phyloP scores from a whole-genome alignment of 2,113 vertebrate genomes.

The Caracal caracal region DNA sequence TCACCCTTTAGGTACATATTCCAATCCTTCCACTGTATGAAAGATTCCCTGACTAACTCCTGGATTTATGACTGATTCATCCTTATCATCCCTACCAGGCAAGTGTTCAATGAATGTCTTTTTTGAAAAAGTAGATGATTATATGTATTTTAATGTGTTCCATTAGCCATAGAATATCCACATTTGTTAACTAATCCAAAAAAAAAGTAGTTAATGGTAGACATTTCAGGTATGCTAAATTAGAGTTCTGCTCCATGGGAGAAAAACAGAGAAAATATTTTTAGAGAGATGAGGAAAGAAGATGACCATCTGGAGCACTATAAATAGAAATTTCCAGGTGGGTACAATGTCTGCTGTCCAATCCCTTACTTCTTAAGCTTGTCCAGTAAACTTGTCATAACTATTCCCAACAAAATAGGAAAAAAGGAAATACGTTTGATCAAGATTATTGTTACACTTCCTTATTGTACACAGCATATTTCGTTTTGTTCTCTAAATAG shows the following conservation, averaged over 20 bases:
- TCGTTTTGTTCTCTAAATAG: slow-evolving; percentile 12
- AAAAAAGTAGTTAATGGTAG: background rate
- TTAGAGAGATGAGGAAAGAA: background rate
- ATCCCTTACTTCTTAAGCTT: background rate
- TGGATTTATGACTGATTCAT: background rate
- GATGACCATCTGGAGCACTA: background rate
- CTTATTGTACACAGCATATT: background rate
- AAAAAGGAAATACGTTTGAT: background rate
- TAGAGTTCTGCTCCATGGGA: background rate
- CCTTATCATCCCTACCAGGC: background rate
- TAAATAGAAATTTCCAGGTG: background rate
- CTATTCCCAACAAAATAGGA: background rate
- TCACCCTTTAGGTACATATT: background rate
- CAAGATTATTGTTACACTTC: background rate
- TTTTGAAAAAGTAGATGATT: background rate
- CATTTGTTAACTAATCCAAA: background rate
- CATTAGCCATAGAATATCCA: background rate
- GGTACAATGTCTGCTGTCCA: background rate
- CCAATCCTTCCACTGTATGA: background rate
- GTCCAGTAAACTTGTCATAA: background rate
- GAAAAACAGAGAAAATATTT: background rate
- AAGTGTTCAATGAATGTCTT: background rate
- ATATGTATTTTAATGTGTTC: background rate
- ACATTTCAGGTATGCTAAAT: background rate
- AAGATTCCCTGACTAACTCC: background rate